These are phyloP conservation scores for Cylloceria caligata DNA, from an alignment of 2,888 invertebrate species.

Conservation along the genomic window DNA sequence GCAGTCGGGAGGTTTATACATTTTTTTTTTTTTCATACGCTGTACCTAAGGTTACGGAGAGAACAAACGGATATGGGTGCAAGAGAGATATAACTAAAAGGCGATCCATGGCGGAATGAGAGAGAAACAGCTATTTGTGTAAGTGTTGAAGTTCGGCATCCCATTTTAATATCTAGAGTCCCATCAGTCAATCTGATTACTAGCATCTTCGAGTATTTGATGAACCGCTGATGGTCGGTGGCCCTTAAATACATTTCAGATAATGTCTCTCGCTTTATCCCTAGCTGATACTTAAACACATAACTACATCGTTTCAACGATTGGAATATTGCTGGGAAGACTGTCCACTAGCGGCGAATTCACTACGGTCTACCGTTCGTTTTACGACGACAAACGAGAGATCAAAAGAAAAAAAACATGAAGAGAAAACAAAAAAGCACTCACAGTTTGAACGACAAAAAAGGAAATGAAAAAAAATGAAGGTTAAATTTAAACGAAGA, in stretches of 20 bases:
- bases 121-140: too few species aligned
- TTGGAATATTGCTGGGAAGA: neutral
- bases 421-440: neutral
- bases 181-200: neutral
- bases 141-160: too few species aligned
- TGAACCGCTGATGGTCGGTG: neutral
- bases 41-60: too few species aligned
- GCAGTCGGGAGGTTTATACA: too few species aligned
- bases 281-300: neutral
- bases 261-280: neutral
- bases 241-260: neutral
- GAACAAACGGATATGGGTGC: too few species aligned
- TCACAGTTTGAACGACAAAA: slow-evolving; percentile 2
- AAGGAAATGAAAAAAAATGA: slow-evolving; percentile 16
- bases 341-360: neutral
- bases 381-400: slow-evolving; percentile 18
- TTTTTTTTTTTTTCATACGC: too few species aligned
- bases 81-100: too few species aligned
- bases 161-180: too few species aligned
- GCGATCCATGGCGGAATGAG: too few species aligned
- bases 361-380: neutral
- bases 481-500: slow-evolving; percentile 13
- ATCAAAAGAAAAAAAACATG: neutral
- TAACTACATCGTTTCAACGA: neutral
- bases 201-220: neutral